A percentile compares a stretch with the other conserved stretches of the same genome.
phyloP scores from a whole-genome alignment of 2,888 invertebrate species.

The Drosophila bunnanda region DNA sequence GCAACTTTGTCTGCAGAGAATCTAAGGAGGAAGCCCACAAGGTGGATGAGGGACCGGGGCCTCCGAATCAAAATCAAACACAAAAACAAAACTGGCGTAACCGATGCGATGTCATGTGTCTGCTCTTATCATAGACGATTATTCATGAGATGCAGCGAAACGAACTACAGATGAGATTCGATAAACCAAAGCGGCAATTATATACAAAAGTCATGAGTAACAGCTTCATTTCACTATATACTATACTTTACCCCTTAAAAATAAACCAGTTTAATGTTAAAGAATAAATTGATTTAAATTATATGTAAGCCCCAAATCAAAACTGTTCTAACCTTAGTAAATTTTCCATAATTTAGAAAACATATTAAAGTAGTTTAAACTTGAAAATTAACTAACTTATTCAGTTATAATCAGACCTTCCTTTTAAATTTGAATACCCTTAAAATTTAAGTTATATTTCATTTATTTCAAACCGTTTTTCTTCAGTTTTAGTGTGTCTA shows the following conservation, averaged over 20 bases:
- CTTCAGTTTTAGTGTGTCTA: not conserved
- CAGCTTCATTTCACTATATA: too few relatives aligned
- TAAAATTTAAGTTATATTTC: not conserved
- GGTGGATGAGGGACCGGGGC: not conserved
- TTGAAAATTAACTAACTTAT: too few relatives aligned
- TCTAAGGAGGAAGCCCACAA: conserved; percentile 4
- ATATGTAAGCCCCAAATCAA: not conserved
- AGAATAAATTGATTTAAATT: too few relatives aligned
- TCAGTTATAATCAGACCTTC: not conserved
- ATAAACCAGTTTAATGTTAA: too few relatives aligned
- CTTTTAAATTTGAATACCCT: not conserved
- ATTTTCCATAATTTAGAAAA: not conserved
- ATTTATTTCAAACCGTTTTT: not conserved
- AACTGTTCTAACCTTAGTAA: not conserved
- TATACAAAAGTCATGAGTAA: too few relatives aligned
- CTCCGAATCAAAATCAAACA: conserved; percentile 33
- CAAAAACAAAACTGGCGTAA: conserved; percentile 37
- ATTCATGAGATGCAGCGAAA: conserved; percentile 34
- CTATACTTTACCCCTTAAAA: not conserved
- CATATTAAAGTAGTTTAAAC: too few relatives aligned
- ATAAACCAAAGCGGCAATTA: not conserved
- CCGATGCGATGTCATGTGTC: conserved; percentile 43
- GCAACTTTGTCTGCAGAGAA: conserved; percentile 37
- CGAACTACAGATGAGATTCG: conserved; percentile 6
- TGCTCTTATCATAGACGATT: conserved; percentile 42